Percentiles rank a stretch among this genome's conserved stretches.
phyloP scores from a whole-genome alignment of 1,140 invertebrate genomes.

The Agrilus planipennis region DNA sequence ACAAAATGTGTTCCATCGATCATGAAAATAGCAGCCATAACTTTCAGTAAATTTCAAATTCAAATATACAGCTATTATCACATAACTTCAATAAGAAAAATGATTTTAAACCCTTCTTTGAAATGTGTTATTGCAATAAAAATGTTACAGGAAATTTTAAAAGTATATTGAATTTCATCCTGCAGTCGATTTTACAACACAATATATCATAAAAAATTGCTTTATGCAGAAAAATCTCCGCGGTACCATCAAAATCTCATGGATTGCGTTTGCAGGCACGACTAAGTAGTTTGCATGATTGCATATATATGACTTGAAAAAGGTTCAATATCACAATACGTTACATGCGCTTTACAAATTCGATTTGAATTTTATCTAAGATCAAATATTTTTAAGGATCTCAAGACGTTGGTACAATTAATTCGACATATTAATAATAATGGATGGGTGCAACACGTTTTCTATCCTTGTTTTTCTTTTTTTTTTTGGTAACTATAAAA shows the following conservation, averaged over 20 bases:
- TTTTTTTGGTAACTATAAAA: not conserved
- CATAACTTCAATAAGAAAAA: too few relatives aligned
- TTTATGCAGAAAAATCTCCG: too few relatives aligned
- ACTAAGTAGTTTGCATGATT: constrained; percentile 25
- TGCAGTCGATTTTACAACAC: too few relatives aligned
- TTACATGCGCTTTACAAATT: constrained; percentile 21
- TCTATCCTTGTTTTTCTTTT: not conserved
- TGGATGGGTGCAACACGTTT: not conserved
- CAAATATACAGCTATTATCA: too few relatives aligned
- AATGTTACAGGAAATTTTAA: not conserved
- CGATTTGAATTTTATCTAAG: too few relatives aligned
- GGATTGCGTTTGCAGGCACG: constrained; percentile 28
- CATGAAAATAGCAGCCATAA: too few relatives aligned
- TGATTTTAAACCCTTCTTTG: too few relatives aligned
- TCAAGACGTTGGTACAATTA: not conserved
- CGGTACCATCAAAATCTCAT: too few relatives aligned
- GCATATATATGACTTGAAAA: constrained; percentile 13
- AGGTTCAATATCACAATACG: constrained; percentile 26
- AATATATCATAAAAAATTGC: too few relatives aligned
- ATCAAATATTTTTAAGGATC: not conserved
- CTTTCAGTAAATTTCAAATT: too few relatives aligned
- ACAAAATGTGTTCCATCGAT: too few relatives aligned
- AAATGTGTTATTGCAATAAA: not conserved
- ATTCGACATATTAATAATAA: constrained; percentile 2
- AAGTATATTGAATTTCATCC: not conserved